These are phyloP conservation scores for Carollia perspicillata DNA, from an alignment of 2,113 vertebrate genomes.

Conservation along the genomic window DNA sequence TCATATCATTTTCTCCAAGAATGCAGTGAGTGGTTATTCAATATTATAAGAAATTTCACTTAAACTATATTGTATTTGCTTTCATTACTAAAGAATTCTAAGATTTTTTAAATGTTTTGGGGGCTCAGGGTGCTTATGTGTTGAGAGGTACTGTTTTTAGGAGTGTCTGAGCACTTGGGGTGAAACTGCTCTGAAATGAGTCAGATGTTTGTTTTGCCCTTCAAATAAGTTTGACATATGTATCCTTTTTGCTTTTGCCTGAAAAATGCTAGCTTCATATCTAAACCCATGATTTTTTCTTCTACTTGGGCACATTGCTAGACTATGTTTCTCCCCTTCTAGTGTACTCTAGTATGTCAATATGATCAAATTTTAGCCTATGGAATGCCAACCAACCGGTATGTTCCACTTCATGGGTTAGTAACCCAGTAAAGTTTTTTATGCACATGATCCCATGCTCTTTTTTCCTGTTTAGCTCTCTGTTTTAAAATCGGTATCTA, in stretches of 20 bases:
- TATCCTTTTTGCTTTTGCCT: not conserved
- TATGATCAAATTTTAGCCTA: not conserved
- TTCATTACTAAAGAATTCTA: not conserved
- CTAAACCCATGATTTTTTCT: not conserved
- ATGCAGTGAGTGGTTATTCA: not conserved
- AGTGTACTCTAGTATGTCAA: not conserved
- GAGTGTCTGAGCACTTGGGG: fast-evolving
- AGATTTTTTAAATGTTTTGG: not conserved
- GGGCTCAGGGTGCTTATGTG: not conserved
- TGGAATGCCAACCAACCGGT: not conserved
- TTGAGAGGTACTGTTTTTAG: not conserved
- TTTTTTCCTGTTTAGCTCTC: not conserved
- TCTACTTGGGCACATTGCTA: not conserved
- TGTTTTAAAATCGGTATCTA: not conserved
- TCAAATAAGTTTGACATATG: not conserved
- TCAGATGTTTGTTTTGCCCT: not conserved
- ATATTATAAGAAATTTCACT: not conserved
- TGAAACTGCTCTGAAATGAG: not conserved
- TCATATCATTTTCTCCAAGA: not conserved
- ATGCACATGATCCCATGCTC: not conserved
- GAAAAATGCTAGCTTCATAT: not conserved
- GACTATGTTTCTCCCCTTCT: not conserved
- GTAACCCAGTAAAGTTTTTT: not conserved
- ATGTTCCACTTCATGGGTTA: not conserved
- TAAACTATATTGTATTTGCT: not conserved